A percentile compares a stretch with the other conserved stretches of the same genome.
phyloP scores from a whole-genome alignment of 2,888 invertebrate genomes.

The Cheilosia soror region DNA sequence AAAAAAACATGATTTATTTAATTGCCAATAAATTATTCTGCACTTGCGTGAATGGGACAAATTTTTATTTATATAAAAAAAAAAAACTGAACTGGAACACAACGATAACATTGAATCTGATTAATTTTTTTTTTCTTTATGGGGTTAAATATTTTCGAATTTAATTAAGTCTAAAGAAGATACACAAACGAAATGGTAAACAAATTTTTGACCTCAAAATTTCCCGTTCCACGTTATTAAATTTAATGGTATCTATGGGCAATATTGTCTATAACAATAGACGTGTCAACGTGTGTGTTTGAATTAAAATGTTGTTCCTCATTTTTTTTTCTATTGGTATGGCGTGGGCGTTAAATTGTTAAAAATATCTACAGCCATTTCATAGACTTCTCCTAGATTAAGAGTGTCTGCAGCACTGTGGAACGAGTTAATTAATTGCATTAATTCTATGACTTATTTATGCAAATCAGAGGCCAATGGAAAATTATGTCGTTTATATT shows the following conservation, averaged over 20 bases:
- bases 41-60: conserved; percentile 30
- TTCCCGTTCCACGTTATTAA: conserved; percentile 37
- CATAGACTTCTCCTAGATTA: conserved; percentile 4
- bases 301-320: too few relatives aligned
- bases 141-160: conserved; percentile 29
- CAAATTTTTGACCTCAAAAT: conserved; percentile 55
- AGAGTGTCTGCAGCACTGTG: conserved; percentile 23
- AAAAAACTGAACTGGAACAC: conserved; percentile 12
- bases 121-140: conserved; percentile 28
- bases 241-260: conserved; percentile 24
- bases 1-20: conserved; percentile 36
- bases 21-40: conserved; percentile 49
- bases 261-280: neutral
- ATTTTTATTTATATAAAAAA: conserved; percentile 8
- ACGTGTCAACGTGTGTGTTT: too few relatives aligned
- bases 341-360: neutral
- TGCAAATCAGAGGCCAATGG: conserved; percentile 63
- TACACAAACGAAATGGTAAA: conserved; percentile 7
- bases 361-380: neutral
- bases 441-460: conserved; percentile 69
- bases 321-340: neutral
- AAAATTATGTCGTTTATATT: conserved; percentile 61
- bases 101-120: conserved; percentile 50
- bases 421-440: conserved; percentile 70
- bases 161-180: neutral